Conservation (phyloP, 2,113 vertebrate species). For the Apodemus sylvaticus region DNA sequence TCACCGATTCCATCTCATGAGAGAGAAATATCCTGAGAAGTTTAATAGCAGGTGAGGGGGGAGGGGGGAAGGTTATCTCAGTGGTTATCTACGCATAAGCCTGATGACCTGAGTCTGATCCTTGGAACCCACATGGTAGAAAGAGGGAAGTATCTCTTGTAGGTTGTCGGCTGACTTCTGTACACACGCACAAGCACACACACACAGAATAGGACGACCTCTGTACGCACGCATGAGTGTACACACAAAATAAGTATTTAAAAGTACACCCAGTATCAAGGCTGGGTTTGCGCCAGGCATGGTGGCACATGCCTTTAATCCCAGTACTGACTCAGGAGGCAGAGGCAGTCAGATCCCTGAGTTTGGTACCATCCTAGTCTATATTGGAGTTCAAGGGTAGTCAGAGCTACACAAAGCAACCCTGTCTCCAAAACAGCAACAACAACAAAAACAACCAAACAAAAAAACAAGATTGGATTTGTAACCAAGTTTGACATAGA, state of each 20-base stretch:
- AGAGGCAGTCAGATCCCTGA: neutral
- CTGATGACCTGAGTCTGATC: neutral
- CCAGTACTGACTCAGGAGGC: neutral
- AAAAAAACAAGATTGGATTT: neutral
- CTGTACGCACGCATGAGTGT: no score
- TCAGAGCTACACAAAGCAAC: neutral
- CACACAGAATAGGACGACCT: no score
- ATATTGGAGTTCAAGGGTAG: neutral
- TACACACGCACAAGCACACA: no score
- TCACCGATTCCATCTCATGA: slow-evolving; percentile 94
- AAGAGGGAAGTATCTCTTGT: neutral
- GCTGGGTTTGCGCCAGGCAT: neutral
- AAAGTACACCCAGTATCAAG: neutral
- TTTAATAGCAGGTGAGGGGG: slow-evolving; percentile 94
- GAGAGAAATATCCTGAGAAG: slow-evolving; percentile 95
- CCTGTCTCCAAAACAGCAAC: neutral
- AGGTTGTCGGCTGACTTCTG: neutral
- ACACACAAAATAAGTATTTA: neutral
- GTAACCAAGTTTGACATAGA: neutral
- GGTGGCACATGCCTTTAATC: neutral
- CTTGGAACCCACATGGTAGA: neutral
- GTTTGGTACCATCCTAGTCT: neutral
- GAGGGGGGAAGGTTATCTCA: no score
- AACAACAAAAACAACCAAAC: neutral
- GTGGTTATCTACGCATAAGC: neutral